Base-by-base conservation (phyloP, 2,888 invertebrate genomes). In the Lasioglossum lativentre region DNA sequence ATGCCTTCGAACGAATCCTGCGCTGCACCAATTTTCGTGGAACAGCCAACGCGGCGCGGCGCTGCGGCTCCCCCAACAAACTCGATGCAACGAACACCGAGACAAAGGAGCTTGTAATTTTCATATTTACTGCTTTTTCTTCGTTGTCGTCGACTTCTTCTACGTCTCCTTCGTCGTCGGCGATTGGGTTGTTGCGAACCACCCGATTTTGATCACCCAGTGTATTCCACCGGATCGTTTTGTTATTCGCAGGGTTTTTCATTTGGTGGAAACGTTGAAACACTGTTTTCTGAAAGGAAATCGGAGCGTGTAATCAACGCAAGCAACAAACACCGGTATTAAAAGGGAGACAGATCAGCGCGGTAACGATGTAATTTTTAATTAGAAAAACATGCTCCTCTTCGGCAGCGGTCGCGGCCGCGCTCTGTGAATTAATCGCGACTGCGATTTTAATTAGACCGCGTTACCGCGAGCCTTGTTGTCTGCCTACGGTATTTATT, bases 401-500 rank as follows among this genome's bases (percentile, higher is more conserved):
- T 76, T 76, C 83, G 27, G 52, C 72, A n/a, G 6, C 45, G 75
- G 68, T 72, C 63, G 68, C 66, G 72, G 59, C 75, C 45, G 75
- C 75, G 72, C 45, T 78, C 83, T 34, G 45, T 56, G 85, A 83
- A 85, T 85, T 83, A 85, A 85, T 85, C 78, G 85, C n/a, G 73
- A 66, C 66, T 52, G 63, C 63, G 75, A 75, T 85, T 85, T 85
- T 85, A 85, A 85, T 85, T 83, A 85, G 71, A 78, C 75, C 82
- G 52, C 75, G 82, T 63, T 74, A 82, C 74, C 66, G 27, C 30
- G 56, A 27, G 45, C 45, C 59, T 3, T 27, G 59, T 42, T 47
- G 34, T 70, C 75, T 27, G 47, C 34, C 71, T 52, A 59, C 56
- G 75, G 78, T 83, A 83, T 85, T 85, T 83, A 79, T 83, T 79